Conservation (phyloP, 2,113 vertebrate genomes). For the Dendropsophus ebraccatus region DNA sequence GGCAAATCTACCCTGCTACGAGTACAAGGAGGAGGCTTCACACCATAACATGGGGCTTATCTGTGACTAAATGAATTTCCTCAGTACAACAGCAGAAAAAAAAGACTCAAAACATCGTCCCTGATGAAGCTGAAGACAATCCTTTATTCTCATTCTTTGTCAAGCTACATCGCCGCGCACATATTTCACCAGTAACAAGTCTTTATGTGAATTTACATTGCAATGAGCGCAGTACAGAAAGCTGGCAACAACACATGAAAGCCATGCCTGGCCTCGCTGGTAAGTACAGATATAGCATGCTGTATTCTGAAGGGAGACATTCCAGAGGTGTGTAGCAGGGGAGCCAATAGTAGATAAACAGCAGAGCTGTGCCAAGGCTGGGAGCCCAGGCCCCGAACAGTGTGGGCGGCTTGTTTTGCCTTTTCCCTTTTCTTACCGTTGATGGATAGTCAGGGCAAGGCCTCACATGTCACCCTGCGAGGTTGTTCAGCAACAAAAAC, state of each 20-base stretch:
- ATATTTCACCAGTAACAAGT: not conserved
- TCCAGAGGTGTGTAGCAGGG: conserved; percentile 79
- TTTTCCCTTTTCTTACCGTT: conserved; percentile 60
- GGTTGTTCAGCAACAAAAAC: conserved; percentile 13
- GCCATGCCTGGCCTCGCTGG: not conserved
- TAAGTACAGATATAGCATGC: conserved; percentile 59
- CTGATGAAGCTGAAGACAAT: not conserved
- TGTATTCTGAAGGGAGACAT: conserved; percentile 76
- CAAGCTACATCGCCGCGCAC: not conserved
- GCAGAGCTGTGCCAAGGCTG: conserved; percentile 57
- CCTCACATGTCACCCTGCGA: conserved; percentile 62
- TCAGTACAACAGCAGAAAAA: too few species aligned
- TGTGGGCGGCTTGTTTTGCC: conserved; percentile 76
- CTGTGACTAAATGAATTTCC: too few species aligned
- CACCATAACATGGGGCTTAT: too few species aligned
- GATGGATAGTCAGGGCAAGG: conserved; percentile 69
- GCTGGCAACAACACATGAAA: not conserved
- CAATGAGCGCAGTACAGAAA: not conserved
- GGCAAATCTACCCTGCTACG: too few species aligned
- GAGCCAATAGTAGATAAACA: conserved; percentile 73
- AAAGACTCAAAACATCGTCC: too few species aligned
- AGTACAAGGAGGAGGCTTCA: too few species aligned
- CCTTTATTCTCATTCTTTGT: not conserved
- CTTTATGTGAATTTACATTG: not conserved
- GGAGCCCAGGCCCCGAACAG: conserved; percentile 59